Evolutionary conservation across 2,888 invertebrate genomes (phyloP).

Genomic region (Strigamia transsilvanica): DNA sequence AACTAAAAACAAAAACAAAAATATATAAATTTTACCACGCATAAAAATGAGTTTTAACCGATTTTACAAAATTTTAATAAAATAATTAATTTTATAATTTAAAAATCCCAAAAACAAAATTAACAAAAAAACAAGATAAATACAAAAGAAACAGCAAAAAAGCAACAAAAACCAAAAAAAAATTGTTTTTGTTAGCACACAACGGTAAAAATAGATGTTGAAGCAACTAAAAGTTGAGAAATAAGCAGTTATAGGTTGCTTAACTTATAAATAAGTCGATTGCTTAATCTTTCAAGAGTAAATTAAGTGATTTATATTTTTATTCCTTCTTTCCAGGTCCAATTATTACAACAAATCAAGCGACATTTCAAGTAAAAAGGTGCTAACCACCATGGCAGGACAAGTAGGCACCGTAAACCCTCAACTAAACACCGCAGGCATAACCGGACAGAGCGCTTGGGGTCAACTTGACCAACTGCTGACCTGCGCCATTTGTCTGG

Average conservation of each 20-base stretch:
- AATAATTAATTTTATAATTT: too few relatives aligned
- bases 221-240: constrained; percentile 2
- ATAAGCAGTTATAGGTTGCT: constrained; percentile 19
- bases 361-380: not conserved
- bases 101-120: too few relatives aligned
- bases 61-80: too few relatives aligned
- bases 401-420: constrained; percentile 3
- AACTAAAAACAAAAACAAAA: too few relatives aligned
- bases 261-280: not conserved
- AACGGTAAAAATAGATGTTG: constrained; percentile 14
- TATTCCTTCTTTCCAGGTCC: not conserved
- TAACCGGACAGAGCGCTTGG: constrained; percentile 58
- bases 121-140: too few relatives aligned
- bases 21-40: too few relatives aligned
- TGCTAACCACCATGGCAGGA: not conserved
- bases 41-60: too few relatives aligned
- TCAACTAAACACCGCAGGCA: constrained; percentile 48
- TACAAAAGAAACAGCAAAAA: too few relatives aligned
- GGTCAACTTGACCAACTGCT: constrained; percentile 82
- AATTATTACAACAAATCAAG: not conserved
- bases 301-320: not conserved
- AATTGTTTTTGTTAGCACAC: not conserved
- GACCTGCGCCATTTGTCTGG: constrained; percentile 97
- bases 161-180: too few relatives aligned
- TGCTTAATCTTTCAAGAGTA: not conserved